Conservation (phyloP, 2,113 vertebrate species). For the Melanotaenia duboulayi region DNA sequence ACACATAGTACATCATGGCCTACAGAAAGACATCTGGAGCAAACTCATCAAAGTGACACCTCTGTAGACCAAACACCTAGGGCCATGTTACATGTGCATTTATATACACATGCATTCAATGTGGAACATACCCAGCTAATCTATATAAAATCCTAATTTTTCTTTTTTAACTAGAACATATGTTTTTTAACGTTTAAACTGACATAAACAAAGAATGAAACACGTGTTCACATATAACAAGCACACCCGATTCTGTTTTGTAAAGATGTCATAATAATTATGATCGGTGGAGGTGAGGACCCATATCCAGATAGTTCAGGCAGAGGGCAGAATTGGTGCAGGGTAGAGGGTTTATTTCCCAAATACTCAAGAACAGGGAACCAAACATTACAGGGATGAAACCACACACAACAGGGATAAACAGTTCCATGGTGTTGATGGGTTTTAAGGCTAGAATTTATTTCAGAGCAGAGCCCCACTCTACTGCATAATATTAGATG, state of each 20-base stretch:
- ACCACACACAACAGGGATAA: no score
- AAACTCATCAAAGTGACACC: constrained; percentile 15
- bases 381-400: no score
- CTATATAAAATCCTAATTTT: no score
- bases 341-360: no score
- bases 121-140: neutral
- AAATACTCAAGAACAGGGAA: no score
- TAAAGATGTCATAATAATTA: constrained; percentile 1
- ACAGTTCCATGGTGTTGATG: constrained; percentile 10
- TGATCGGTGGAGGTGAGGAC: no score
- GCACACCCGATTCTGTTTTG: neutral
- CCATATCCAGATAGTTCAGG: no score
- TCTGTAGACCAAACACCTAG: constrained; percentile 1
- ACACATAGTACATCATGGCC: neutral
- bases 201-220: no score
- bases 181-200: no score
- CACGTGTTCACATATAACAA: neutral
- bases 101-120: neutral
- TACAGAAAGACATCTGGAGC: constrained; percentile 21
- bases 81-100: constrained; percentile 13
- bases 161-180: no score
- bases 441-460: neutral
- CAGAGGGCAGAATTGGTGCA: no score
- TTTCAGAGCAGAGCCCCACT: neutral
- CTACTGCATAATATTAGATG: constrained; percentile 3